Percentiles rank a stretch among this genome's conserved stretches.
These are phyloP conservation scores for Vespertilio murinus DNA, from an alignment of 2,797 vertebrate species.

Conservation along the genomic window DNA sequence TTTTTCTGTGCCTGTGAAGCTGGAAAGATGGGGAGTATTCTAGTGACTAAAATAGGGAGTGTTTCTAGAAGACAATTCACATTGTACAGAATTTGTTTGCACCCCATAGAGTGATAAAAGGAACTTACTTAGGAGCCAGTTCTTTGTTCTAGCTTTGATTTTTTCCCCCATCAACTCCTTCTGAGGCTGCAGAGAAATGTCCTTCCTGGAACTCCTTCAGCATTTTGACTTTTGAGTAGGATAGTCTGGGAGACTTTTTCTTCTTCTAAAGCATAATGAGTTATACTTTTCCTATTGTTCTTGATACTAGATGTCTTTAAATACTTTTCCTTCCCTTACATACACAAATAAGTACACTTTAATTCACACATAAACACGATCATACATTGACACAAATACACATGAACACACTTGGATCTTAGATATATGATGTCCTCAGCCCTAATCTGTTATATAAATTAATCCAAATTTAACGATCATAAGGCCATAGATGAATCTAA, in stretches of 20 bases:
- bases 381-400: not conserved
- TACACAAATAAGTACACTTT: not conserved
- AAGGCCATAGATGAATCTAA: not conserved
- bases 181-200: not conserved
- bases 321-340: not conserved
- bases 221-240: not conserved
- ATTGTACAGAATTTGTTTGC: not conserved
- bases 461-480: not conserved
- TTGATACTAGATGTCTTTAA: not conserved
- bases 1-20: not conserved
- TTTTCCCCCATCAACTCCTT: not conserved
- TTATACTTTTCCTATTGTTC: not conserved
- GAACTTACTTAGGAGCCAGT: not conserved
- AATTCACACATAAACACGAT: not conserved
- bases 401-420: not conserved
- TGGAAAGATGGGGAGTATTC: not conserved
- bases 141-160: not conserved
- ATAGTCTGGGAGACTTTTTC: not conserved
- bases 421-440: not conserved
- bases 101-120: not conserved
- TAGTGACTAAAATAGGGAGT: not conserved
- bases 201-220: not conserved
- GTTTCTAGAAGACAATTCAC: not conserved
- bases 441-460: not conserved
- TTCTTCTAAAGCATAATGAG: not conserved